These are phyloP conservation scores for Drosophila equinoxialis DNA, from an alignment of 1,140 invertebrate species.

Conservation along the genomic window DNA sequence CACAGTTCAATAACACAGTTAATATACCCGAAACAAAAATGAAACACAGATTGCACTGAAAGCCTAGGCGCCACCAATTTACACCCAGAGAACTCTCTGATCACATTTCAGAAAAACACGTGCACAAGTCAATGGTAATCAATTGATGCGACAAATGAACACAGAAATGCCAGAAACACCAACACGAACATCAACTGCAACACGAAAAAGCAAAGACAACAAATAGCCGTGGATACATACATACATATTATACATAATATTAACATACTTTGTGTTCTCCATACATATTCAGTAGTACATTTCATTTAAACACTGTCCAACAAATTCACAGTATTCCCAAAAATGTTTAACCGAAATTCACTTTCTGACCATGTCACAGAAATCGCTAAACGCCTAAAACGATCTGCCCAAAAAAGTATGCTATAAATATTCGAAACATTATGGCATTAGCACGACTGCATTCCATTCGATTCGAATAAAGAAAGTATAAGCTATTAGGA, in stretches of 20 bases:
- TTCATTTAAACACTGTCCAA: slow-evolving; percentile 33
- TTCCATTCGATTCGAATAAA: too few species aligned
- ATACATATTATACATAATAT: slow-evolving; percentile 8
- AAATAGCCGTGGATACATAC: slow-evolving; percentile 16
- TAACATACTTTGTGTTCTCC: too few species aligned
- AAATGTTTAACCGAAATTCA: slow-evolving; percentile 13
- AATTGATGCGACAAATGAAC: slow-evolving; percentile 72
- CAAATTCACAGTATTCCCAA: slow-evolving; percentile 23
- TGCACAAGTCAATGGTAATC: slow-evolving; percentile 61
- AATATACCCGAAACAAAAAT: neutral
- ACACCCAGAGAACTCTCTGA: slow-evolving; percentile 15
- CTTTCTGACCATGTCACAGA: too few species aligned
- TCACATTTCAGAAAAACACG: slow-evolving; percentile 28
- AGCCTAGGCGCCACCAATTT: slow-evolving; percentile 10
- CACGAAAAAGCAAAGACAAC: slow-evolving; percentile 23
- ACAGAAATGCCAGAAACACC: slow-evolving; percentile 44
- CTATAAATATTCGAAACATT: too few species aligned
- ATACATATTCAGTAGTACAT: slow-evolving; percentile 39
- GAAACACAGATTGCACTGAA: slow-evolving; percentile 6
- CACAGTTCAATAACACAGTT: slow-evolving; percentile 10
- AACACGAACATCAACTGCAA: slow-evolving; percentile 43
- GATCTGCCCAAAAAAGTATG: too few species aligned
- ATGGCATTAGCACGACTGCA: too few species aligned
- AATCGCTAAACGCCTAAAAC: too few species aligned
- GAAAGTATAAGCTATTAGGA: too few species aligned